Percentiles rank a stretch among this genome's conserved stretches.
Evolutionary conservation across 2,888 invertebrate species (phyloP).

Genomic region (Plemyria rubiginata): DNA sequence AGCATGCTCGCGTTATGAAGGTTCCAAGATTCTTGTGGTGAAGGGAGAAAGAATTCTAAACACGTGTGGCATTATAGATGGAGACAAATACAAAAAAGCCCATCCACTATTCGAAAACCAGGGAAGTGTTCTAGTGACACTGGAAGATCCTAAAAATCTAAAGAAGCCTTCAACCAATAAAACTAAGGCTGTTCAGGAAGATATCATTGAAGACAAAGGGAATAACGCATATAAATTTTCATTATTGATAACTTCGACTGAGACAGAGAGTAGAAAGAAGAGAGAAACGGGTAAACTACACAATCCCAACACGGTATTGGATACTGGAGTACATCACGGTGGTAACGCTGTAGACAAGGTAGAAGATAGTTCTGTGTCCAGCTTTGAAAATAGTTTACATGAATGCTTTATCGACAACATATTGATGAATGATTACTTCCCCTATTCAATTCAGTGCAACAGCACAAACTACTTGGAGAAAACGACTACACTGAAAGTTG

Average conservation of each 20-base stretch:
- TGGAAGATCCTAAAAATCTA: slow-evolving; percentile 62
- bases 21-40: slow-evolving; percentile 92
- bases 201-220: slow-evolving; percentile 7
- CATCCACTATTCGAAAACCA: slow-evolving; percentile 86
- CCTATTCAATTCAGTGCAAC: slow-evolving; percentile 88
- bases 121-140: slow-evolving; percentile 80
- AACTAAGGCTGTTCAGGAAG: slow-evolving; percentile 28
- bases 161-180: slow-evolving; percentile 25
- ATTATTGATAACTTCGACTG: slow-evolving; percentile 11
- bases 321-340: slow-evolving; percentile 91
- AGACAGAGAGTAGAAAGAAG: slow-evolving; percentile 47
- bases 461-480: slow-evolving; percentile 88
- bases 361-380: slow-evolving; percentile 89
- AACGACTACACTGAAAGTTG: slow-evolving; percentile 86
- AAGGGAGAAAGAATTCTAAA: slow-evolving; percentile 91
- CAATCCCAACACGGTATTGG: slow-evolving; percentile 85
- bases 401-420: slow-evolving; percentile 91
- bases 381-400: slow-evolving; percentile 91
- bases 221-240: slow-evolving; percentile 5
- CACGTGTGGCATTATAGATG: slow-evolving; percentile 91
- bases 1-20: slow-evolving; percentile 91
- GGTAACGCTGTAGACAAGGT: slow-evolving; percentile 88
- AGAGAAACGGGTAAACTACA: slow-evolving; percentile 68
- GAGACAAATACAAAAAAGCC: slow-evolving; percentile 87
- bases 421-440: slow-evolving; percentile 89